These are phyloP conservation scores for Chrysemys picta DNA, from an alignment of 2,113 vertebrate species.

Conservation along the genomic window DNA sequence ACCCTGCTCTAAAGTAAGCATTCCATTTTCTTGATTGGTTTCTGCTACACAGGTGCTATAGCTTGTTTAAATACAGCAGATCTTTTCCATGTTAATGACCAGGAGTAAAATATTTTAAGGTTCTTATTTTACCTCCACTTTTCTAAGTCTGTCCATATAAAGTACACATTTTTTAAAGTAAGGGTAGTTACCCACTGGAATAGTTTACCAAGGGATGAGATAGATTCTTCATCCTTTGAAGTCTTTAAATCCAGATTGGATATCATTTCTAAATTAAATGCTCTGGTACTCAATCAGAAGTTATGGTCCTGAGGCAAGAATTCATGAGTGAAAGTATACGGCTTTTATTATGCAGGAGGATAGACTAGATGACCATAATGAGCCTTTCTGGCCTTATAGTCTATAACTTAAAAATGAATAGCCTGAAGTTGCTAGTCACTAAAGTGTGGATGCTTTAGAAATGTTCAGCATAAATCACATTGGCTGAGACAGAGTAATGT, in stretches of 20 bases:
- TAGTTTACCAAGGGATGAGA: neutral
- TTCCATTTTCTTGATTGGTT: neutral
- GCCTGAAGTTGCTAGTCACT: neutral
- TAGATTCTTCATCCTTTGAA: neutral
- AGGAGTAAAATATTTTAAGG: neutral
- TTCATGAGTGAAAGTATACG: neutral
- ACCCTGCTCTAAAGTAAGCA: neutral
- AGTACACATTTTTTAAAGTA: neutral
- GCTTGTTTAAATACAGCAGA: neutral
- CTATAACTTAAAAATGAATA: neutral
- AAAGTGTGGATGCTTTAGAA: rapidly evolving
- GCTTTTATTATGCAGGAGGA: neutral
- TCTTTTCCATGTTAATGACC: neutral
- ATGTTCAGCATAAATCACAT: rapidly evolving
- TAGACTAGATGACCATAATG: neutral
- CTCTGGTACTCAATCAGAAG: too few species aligned
- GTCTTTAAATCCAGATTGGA: neutral
- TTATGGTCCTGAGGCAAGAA: rapidly evolving
- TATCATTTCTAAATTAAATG: neutral
- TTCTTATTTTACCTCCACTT: neutral
- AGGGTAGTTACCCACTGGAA: neutral
- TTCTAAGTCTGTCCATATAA: neutral
- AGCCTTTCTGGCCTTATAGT: neutral
- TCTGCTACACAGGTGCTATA: neutral
- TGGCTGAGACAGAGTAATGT: neutral